Evolutionary conservation across 2,113 vertebrate species (phyloP).

Genomic region (Copsychus sechellarum): DNA sequence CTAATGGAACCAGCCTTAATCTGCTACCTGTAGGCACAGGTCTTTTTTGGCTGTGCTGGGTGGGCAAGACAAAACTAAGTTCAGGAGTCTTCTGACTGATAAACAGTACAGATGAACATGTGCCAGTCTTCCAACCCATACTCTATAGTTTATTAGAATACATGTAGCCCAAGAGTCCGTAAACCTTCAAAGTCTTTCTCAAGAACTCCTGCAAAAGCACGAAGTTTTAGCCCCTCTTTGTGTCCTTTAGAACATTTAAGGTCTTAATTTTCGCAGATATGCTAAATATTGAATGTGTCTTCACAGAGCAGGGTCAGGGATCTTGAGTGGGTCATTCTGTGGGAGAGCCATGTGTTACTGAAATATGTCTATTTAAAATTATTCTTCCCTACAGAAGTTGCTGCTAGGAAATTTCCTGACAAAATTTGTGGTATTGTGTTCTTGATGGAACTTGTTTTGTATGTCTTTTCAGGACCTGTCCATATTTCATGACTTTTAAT

Average conservation of each 20-base stretch:
- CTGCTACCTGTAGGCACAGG: background rate
- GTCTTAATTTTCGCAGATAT: background rate
- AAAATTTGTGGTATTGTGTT: background rate
- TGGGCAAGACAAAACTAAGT: background rate
- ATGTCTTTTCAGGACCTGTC: background rate
- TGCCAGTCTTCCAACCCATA: background rate
- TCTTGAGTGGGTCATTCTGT: background rate
- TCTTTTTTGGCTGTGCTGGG: background rate
- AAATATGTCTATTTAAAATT: background rate
- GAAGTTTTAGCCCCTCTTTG: background rate
- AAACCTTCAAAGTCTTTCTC: background rate
- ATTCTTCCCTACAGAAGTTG: background rate
- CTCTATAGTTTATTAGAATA: background rate
- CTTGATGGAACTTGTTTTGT: background rate
- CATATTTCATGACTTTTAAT: background rate
- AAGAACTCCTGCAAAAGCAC: background rate
- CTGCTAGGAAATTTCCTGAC: background rate
- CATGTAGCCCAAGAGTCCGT: background rate
- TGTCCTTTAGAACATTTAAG: background rate
- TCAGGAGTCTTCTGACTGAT: background rate
- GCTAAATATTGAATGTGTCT: background rate
- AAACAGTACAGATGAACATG: background rate
- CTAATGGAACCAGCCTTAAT: background rate
- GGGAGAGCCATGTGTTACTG: background rate
- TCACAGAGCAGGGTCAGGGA: background rate